Evolutionary conservation across 2,797 vertebrate genomes (phyloP).

Genomic region (Otolemur crassicaudatus): DNA sequence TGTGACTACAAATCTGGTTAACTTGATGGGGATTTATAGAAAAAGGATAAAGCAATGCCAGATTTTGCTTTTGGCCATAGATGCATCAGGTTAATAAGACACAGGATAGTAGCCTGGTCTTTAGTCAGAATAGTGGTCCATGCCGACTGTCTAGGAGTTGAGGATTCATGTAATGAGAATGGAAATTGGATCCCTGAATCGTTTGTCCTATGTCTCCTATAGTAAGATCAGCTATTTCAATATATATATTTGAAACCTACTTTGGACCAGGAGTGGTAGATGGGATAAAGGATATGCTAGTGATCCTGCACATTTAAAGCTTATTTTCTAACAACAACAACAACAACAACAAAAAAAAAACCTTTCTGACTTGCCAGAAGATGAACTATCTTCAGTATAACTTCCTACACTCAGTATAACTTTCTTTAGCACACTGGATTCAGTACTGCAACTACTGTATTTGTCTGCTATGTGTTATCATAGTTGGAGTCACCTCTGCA

Average conservation of each 20-base stretch:
- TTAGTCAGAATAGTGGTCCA: neutral
- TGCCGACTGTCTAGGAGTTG: neutral
- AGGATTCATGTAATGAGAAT: neutral
- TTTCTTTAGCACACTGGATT: neutral
- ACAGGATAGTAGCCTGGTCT: neutral
- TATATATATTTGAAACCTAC: neutral
- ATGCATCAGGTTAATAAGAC: slow-evolving; percentile 69
- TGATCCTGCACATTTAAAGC: neutral
- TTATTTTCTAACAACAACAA: neutral
- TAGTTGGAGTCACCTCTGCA: neutral
- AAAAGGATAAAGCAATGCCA: slow-evolving; percentile 66
- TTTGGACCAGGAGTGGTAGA: neutral
- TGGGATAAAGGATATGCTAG: neutral
- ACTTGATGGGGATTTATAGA: slow-evolving; percentile 73
- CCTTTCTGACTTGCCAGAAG: neutral
- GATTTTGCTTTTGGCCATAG: slow-evolving; percentile 64
- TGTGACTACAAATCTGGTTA: slow-evolving; percentile 77
- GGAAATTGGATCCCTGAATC: neutral
- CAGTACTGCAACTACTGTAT: neutral
- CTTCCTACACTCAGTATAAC: neutral
- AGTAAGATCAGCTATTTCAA: neutral
- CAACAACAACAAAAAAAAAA: neutral
- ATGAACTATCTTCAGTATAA: neutral
- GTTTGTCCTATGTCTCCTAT: neutral
- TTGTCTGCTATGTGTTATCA: neutral